phyloP scores from a whole-genome alignment of 2,113 vertebrate species.

The Catharus bicknelli region DNA sequence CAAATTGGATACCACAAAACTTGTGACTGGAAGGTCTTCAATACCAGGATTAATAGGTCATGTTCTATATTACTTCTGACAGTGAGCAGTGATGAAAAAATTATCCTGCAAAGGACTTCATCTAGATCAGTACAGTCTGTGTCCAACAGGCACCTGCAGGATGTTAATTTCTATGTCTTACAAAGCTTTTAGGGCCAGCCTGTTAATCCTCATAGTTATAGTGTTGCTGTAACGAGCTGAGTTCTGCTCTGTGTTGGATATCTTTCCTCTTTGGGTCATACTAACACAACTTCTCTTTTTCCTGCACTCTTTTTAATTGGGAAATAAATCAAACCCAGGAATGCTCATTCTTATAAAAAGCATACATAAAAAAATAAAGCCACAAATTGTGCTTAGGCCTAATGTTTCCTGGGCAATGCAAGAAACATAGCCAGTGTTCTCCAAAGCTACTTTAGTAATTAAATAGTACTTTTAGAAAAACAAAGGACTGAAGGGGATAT shows the following conservation, averaged over 20 bases:
- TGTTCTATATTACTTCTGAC: neutral
- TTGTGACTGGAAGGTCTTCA: neutral
- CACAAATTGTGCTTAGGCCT: neutral
- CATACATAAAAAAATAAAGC: constrained; percentile 1
- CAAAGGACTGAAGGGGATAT: neutral
- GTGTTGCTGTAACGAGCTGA: neutral
- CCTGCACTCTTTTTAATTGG: neutral
- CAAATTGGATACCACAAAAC: neutral
- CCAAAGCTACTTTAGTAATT: neutral
- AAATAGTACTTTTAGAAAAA: constrained; percentile 16
- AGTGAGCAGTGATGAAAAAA: neutral
- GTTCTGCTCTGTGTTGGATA: neutral
- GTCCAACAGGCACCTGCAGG: neutral
- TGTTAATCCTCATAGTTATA: neutral
- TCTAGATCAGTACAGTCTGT: neutral
- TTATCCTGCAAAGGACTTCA: neutral
- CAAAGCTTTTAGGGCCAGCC: neutral
- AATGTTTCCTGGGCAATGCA: neutral
- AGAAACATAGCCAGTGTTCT: neutral
- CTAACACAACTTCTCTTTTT: neutral
- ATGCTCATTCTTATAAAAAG: constrained; percentile 10
- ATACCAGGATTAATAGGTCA: neutral
- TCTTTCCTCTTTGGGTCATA: neutral
- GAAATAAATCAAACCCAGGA: constrained; percentile 28
- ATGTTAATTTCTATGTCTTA: neutral